These are phyloP conservation scores for Poecilia velifera DNA, from an alignment of 2,797 vertebrate genomes.

Conservation along the genomic window DNA sequence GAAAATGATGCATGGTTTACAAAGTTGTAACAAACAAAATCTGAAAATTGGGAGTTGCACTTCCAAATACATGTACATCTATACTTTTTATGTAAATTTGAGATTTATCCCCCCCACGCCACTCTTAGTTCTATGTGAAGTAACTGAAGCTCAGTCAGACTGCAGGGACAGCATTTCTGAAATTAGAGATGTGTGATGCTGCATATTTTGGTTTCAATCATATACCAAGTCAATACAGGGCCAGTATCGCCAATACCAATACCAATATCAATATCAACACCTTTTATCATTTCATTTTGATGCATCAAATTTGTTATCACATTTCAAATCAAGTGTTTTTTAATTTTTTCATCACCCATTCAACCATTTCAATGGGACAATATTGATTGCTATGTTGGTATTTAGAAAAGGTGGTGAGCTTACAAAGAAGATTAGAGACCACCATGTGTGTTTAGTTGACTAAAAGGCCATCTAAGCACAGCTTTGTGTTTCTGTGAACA, in stretches of 20 bases:
- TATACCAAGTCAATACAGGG: no score
- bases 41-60: not conserved
- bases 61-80: not conserved
- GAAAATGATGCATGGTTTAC: not conserved
- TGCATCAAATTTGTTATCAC: not conserved
- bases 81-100: not conserved
- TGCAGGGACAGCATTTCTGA: not conserved
- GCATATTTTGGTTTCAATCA: no score
- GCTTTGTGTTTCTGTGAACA: not conserved
- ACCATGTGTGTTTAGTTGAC: not conserved
- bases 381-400: not conserved
- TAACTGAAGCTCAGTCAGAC: not conserved
- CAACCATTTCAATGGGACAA: not conserved
- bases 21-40: not conserved
- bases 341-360: not conserved
- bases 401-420: not conserved
- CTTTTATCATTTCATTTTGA: no score
- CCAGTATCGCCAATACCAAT: no score
- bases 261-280: no score
- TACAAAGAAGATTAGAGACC: not conserved
- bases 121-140: not conserved
- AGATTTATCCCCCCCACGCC: not conserved
- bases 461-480: not conserved
- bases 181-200: not conserved
- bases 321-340: not conserved